phyloP scores from a whole-genome alignment of 2,888 invertebrate species.

The Herminia tarsipennalis region DNA sequence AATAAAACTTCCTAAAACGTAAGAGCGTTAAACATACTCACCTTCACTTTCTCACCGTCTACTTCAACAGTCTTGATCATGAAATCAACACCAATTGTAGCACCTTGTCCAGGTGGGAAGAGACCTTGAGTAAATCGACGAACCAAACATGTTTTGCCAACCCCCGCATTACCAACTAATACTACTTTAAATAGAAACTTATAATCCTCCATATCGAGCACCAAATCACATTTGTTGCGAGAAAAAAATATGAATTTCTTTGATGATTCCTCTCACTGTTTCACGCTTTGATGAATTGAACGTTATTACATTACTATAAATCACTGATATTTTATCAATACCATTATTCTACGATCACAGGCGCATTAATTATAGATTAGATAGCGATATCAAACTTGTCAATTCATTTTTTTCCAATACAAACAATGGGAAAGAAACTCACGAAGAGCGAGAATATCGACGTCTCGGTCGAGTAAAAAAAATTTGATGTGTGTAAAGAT shows the following conservation, averaged over 20 bases:
- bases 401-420: slow-evolving; percentile 41
- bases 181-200: slow-evolving; percentile 99
- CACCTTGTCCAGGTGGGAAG: slow-evolving; percentile 99
- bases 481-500: slow-evolving; percentile 22
- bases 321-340: slow-evolving; percentile 53
- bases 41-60: slow-evolving; percentile 97
- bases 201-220: slow-evolving; percentile 96
- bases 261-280: slow-evolving; percentile 61
- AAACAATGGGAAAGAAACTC: slow-evolving; percentile 53
- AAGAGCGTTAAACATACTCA: slow-evolving; percentile 63
- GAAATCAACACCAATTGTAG: slow-evolving; percentile 99
- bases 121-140: slow-evolving; percentile 98
- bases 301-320: slow-evolving; percentile 59
- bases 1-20: slow-evolving; percentile 51
- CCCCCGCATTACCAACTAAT: slow-evolving; percentile 98
- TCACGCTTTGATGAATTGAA: slow-evolving; percentile 73
- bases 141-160: slow-evolving; percentile 99
- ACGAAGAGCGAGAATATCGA: slow-evolving; percentile 48
- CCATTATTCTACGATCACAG: slow-evolving; percentile 66
- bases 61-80: slow-evolving; percentile 99
- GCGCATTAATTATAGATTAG: slow-evolving; percentile 70
- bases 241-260: slow-evolving; percentile 40
- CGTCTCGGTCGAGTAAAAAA: slow-evolving; percentile 38
- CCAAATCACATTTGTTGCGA: slow-evolving; percentile 68
- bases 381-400: slow-evolving; percentile 48